Conservation (phyloP, 2,113 vertebrate genomes). For the Epinephelus cyanopodus region DNA sequence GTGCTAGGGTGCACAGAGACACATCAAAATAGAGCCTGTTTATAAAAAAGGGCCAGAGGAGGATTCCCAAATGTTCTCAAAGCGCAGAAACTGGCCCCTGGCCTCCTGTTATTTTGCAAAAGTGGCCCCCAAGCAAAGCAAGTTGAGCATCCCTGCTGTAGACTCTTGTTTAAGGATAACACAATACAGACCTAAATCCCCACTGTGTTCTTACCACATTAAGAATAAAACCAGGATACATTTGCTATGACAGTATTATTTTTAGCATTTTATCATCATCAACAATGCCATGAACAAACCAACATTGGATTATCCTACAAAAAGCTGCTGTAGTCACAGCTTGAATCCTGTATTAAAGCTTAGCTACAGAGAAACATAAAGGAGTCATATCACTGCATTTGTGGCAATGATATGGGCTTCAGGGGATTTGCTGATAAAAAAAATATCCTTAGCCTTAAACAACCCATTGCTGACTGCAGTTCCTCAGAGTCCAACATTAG, state of each 20-base stretch:
- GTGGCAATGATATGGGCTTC: conserved; percentile 4
- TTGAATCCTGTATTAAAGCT: conserved; percentile 10
- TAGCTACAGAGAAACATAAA: background rate
- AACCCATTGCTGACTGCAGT: conserved; percentile 31
- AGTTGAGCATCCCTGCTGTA: background rate
- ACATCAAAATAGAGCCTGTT: no score
- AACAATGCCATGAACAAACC: conserved; percentile 7
- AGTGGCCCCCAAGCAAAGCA: no score
- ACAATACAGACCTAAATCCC: background rate
- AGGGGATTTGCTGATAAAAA: conserved; percentile 38
- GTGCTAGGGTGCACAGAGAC: no score
- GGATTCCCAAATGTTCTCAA: no score
- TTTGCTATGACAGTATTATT: background rate
- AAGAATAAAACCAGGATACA: background rate
- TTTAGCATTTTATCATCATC: conserved; percentile 10
- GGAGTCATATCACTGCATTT: conserved; percentile 11
- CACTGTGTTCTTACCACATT: background rate
- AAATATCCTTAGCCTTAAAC: conserved; percentile 47
- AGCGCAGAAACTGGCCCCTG: no score
- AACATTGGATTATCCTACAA: background rate
- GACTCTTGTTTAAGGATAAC: background rate
- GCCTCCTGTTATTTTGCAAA: no score
- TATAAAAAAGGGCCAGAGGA: no score
- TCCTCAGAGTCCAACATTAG: conserved; percentile 32
- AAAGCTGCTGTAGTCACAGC: background rate